These are phyloP conservation scores for Calypte anna DNA, from an alignment of 2,113 vertebrate genomes.

Conservation along the genomic window DNA sequence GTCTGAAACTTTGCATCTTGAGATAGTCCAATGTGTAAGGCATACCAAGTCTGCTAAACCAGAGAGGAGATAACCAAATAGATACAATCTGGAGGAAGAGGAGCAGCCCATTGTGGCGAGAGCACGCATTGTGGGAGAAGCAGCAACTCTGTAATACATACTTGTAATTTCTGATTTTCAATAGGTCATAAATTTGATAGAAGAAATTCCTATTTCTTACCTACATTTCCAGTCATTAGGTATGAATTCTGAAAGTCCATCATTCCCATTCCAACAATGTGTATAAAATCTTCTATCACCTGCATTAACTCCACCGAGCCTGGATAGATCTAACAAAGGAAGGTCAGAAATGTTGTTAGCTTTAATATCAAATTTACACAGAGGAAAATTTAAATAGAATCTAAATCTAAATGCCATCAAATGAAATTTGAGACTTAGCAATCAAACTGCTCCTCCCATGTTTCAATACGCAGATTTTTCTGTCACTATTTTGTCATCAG, in stretches of 20 bases:
- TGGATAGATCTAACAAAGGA: conserved; percentile 91
- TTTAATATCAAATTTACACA: neutral
- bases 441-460: neutral
- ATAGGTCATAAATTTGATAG: conserved; percentile 53
- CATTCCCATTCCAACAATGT: conserved; percentile 99
- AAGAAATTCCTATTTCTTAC: conserved; percentile 85
- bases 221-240: conserved; percentile 99
- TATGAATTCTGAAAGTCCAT: conserved; percentile 99
- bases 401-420: neutral
- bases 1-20: neutral
- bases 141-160: conserved; percentile 17
- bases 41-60: neutral
- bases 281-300: conserved; percentile 99
- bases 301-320: conserved; percentile 98
- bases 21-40: neutral
- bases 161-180: conserved; percentile 69
- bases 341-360: conserved; percentile 28
- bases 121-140: neutral
- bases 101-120: neutral
- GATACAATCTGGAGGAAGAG: neutral
- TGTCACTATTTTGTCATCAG: neutral
- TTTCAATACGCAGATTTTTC: neutral
- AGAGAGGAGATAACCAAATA: neutral
- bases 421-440: neutral
- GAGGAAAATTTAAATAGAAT: neutral